Conservation (phyloP, 35 echinoderm and acorn worm genomes). For the Chiridota heheva region DNA sequence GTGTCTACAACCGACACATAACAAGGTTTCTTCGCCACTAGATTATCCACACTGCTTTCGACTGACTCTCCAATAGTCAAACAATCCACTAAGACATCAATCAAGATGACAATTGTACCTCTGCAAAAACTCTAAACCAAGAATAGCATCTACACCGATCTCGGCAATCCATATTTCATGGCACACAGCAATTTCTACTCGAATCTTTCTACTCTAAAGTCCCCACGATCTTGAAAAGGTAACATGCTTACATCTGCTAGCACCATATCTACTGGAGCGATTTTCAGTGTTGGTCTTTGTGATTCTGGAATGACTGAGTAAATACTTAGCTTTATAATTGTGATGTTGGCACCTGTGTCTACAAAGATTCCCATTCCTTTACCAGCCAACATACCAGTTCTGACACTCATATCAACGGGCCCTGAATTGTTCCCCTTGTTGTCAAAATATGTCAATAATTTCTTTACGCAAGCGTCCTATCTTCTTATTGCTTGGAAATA, state of each 20-base stretch:
- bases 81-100: neutral
- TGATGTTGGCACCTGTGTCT: slow-evolving; percentile 10
- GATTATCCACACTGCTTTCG: neutral
- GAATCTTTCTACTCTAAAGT: slow-evolving; percentile 3
- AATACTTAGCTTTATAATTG: neutral
- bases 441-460: too few relatives aligned
- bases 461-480: too few relatives aligned
- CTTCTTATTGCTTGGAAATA: too few relatives aligned
- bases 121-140: slow-evolving; percentile 16
- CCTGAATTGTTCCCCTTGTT: too few relatives aligned
- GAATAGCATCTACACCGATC: too few relatives aligned
- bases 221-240: neutral
- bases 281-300: neutral
- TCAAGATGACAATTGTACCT: slow-evolving; percentile 3
- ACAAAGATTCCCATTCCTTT: too few relatives aligned
- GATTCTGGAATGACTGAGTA: neutral
- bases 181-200: too few relatives aligned
- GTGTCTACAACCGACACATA: slow-evolving; percentile 3
- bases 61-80: neutral
- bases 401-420: too few relatives aligned
- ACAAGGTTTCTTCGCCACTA: neutral
- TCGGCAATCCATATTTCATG: too few relatives aligned
- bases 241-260: slow-evolving; percentile 24
- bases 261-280: neutral
- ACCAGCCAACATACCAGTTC: too few relatives aligned